Evolutionary conservation across 2,797 vertebrate genomes (phyloP).

Genomic region (Sebastes jordani): DNA sequence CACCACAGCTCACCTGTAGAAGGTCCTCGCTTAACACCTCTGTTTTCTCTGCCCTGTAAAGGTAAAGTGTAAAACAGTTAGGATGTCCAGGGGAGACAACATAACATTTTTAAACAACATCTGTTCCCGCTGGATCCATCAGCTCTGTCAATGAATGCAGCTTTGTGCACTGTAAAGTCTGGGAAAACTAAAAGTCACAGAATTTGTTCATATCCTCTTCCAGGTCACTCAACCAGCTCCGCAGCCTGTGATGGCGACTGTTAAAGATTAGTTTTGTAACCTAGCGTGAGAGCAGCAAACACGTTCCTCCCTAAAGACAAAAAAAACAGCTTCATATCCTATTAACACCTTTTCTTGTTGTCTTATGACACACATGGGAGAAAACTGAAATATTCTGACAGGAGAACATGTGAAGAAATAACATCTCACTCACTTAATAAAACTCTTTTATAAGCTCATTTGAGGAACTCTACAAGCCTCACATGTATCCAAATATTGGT

Average conservation of each 20-base stretch:
- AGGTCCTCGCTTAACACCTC: constrained; percentile 96
- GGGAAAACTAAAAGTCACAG: neutral
- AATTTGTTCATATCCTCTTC: neutral
- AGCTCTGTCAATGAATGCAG: neutral
- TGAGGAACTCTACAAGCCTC: neutral
- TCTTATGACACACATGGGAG: neutral
- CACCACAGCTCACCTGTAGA: constrained; percentile 86
- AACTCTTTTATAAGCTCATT: neutral
- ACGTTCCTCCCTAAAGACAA: neutral
- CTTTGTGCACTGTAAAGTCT: neutral
- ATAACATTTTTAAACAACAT: neutral
- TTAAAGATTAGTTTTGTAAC: neutral
- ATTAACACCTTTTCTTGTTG: neutral
- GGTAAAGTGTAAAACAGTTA: constrained; percentile 34
- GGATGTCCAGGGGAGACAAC: neutral
- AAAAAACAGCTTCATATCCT: neutral
- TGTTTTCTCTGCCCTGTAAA: constrained; percentile 92
- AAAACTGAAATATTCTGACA: neutral
- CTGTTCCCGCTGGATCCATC: neutral
- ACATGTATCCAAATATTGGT: neutral
- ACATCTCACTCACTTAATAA: neutral
- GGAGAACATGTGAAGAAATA: neutral
- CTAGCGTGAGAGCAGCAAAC: neutral
- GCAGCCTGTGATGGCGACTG: neutral
- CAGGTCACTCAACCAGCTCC: neutral